A percentile compares a stretch with the other conserved stretches of the same genome.
Evolutionary conservation across 1,140 invertebrate genomes (phyloP).

Genomic region (Phenacoccus solenopsis): DNA sequence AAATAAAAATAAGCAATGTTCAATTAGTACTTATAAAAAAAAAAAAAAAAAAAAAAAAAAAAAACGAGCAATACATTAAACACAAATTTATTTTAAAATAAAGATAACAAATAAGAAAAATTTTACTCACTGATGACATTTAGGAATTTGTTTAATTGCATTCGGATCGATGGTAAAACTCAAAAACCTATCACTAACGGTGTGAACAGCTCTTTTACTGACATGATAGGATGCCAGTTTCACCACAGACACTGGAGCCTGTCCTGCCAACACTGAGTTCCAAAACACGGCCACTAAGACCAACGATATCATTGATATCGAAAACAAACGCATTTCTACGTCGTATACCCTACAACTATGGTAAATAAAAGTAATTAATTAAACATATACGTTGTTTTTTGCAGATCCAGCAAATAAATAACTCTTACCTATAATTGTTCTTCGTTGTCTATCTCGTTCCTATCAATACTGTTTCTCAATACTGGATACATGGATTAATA

Average conservation of each 20-base stretch:
- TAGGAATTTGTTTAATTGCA: conserved; percentile 26
- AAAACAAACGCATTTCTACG: neutral
- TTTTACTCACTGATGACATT: conserved; percentile 17
- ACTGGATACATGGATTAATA: too few relatives aligned
- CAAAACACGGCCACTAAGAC: neutral
- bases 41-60: too few relatives aligned
- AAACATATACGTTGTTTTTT: too few relatives aligned
- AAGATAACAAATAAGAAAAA: neutral
- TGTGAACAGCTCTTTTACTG: conserved; percentile 14
- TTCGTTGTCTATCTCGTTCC: too few relatives aligned
- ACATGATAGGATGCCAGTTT: neutral
- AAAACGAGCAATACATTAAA: too few relatives aligned
- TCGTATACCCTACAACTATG: too few relatives aligned
- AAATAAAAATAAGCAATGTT: too few relatives aligned
- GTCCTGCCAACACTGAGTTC: neutral
- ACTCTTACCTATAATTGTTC: too few relatives aligned
- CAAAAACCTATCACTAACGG: conserved; percentile 19
- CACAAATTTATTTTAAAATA: neutral
- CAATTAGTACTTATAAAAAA: too few relatives aligned
- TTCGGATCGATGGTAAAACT: conserved; percentile 23
- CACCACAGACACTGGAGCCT: neutral
- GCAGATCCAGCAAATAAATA: too few relatives aligned
- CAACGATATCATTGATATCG: neutral
- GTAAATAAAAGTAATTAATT: too few relatives aligned
- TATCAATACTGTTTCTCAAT: too few relatives aligned